Conservation (phyloP, 1,140 invertebrate genomes). For the Drosophila melanogaster region Release_6_plus_ISO1_MT NT_033779.5:15630001-15630500, state of each 20-base stretch:
- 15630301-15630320: conserved; percentile 64
- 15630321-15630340: conserved; percentile 73
- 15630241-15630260: conserved; percentile 73
- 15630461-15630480: conserved; percentile 72
- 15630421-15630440: conserved; percentile 34
- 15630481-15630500: conserved; percentile 78
- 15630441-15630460: conserved; percentile 73
- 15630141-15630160: conserved; percentile 20
- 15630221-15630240: conserved; percentile 75
- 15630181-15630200: conserved; percentile 53
- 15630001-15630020: background rate
- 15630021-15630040: conserved; percentile 10
- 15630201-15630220: conserved; percentile 66
- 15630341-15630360: conserved; percentile 68
- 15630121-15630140: conserved; percentile 21
- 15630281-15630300: conserved; percentile 71
- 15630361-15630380: conserved; percentile 80
- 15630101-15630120: conserved; percentile 11
- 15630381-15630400: background rate
- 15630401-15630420: background rate
- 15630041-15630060: conserved; percentile 30
- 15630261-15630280: conserved; percentile 65
- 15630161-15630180: conserved; percentile 25
- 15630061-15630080: background rate
- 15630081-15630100: conserved; percentile 20